phyloP scores from a whole-genome alignment of 2,888 invertebrate genomes.

The Sialis fuliginosa region DNA sequence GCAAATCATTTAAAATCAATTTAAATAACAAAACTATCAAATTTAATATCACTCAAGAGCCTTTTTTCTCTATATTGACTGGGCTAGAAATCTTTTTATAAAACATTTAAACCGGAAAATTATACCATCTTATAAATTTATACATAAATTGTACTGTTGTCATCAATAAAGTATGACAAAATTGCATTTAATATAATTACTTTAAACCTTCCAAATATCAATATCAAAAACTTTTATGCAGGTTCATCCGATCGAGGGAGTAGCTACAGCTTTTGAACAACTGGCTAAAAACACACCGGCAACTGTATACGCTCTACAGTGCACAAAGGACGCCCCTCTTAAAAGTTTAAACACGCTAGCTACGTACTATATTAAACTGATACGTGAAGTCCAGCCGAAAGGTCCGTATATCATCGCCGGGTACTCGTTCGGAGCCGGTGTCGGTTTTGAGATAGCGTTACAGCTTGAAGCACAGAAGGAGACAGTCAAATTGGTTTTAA shows the following conservation, averaged over 20 bases:
- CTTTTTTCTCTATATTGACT: too few relatives aligned
- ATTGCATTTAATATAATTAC: background rate
- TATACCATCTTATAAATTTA: background rate
- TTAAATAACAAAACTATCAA: too few relatives aligned
- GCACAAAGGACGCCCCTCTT: conserved; percentile 58
- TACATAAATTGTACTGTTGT: background rate
- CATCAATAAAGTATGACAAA: background rate
- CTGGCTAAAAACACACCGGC: conserved; percentile 55
- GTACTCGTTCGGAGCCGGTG: conserved; percentile 89
- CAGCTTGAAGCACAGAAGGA: conserved; percentile 52
- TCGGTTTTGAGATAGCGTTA: conserved; percentile 88
- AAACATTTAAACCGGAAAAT: background rate
- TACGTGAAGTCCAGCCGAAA: conserved; percentile 54
- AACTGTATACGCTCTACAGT: conserved; percentile 81
- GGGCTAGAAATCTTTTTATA: too few relatives aligned
- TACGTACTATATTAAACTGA: conserved; percentile 47
- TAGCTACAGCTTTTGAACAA: conserved; percentile 47
- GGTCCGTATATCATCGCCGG: conserved; percentile 84
- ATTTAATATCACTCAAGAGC: too few relatives aligned
- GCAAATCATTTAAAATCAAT: too few relatives aligned
- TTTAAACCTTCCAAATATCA: background rate
- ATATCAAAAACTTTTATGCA: conserved; percentile 9
- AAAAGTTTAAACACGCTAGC: conserved; percentile 56
- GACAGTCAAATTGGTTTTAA: conserved; percentile 45
- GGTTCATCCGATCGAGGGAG: conserved; percentile 82